These are phyloP conservation scores for Heliconius hortense DNA, from an alignment of 2,888 invertebrate species.

Conservation along the genomic window DNA sequence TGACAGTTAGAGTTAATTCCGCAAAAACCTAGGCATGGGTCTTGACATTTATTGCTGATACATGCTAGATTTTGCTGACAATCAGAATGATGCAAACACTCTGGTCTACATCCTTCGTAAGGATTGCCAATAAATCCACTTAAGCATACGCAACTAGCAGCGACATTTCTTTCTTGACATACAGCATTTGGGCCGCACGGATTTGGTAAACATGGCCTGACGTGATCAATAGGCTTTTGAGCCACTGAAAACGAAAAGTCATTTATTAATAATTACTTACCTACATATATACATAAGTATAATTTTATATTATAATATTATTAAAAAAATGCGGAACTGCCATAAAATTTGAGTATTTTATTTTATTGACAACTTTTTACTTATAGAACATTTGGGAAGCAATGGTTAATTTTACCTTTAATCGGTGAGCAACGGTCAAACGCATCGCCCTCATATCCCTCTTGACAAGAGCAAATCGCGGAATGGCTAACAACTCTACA, in stretches of 20 bases:
- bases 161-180: slow-evolving; percentile 85
- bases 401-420: slow-evolving; percentile 55
- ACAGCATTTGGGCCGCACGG: slow-evolving; percentile 86
- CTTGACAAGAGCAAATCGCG: slow-evolving; percentile 90
- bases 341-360: neutral
- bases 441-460: slow-evolving; percentile 88
- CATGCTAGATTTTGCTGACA: slow-evolving; percentile 86
- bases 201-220: slow-evolving; percentile 81
- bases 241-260: slow-evolving; percentile 39
- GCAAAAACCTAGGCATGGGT: slow-evolving; percentile 89
- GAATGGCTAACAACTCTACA: slow-evolving; percentile 93
- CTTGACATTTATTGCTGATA: slow-evolving; percentile 85
- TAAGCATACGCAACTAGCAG: slow-evolving; percentile 86
- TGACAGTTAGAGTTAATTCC: slow-evolving; percentile 88
- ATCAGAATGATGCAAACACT: slow-evolving; percentile 86
- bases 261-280: neutral
- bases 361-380: neutral
- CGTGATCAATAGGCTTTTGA: slow-evolving; percentile 52
- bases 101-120: slow-evolving; percentile 86
- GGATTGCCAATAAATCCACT: slow-evolving; percentile 87
- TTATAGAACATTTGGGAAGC: neutral
- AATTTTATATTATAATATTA: neutral
- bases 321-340: neutral
- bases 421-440: slow-evolving; percentile 84
- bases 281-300: neutral